phyloP scores from a whole-genome alignment of 2,113 vertebrate species.

The Sminthopsis crassicaudata region DNA sequence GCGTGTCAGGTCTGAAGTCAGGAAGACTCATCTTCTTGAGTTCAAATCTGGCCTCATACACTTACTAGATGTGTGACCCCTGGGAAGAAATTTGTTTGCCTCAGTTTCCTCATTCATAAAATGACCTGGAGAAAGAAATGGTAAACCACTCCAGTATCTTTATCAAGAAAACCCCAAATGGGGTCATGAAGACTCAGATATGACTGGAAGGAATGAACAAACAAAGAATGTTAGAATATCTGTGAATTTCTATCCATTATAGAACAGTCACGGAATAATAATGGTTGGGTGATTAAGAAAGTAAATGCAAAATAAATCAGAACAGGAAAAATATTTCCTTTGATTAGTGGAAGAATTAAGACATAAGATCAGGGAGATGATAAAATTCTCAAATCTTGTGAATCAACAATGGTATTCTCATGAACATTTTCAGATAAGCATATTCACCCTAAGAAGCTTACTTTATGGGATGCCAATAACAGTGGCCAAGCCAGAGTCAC shows the following conservation, averaged over 20 bases:
- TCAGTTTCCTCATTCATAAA: not conserved
- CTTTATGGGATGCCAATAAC: not conserved
- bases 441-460: not conserved
- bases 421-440: not conserved
- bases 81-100: not conserved
- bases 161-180: not conserved
- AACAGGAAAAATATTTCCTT: not conserved
- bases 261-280: not conserved
- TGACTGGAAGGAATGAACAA: not conserved
- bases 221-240: not conserved
- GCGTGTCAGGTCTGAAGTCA: not conserved
- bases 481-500: not conserved
- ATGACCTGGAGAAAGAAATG: not conserved
- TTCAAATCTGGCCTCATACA: not conserved
- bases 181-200: not conserved
- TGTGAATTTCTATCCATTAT: not conserved
- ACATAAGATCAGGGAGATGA: not conserved
- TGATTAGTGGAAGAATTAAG: not conserved
- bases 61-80: not conserved
- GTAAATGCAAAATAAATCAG: not conserved
- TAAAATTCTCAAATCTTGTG: not conserved
- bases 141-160: not conserved
- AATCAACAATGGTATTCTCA: not conserved
- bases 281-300: not conserved
- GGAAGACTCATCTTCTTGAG: not conserved